Evolutionary conservation across 2,888 invertebrate genomes (phyloP).

Genomic region (Polyommatus icarus): DNA sequence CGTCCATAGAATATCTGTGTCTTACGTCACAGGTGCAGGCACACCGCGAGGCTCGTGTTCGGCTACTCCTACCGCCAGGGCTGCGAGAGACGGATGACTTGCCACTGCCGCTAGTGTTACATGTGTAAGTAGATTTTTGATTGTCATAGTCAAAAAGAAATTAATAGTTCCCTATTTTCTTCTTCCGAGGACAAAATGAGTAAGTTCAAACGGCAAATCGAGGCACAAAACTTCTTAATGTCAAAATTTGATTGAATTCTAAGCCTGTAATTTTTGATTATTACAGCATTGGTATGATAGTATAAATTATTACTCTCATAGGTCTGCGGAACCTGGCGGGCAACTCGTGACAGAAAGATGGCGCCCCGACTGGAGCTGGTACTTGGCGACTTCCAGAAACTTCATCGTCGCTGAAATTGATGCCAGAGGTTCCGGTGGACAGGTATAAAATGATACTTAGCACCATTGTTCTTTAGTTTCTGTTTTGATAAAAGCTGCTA

Average conservation of each 20-base stretch:
- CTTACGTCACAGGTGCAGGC: slow-evolving; percentile 69
- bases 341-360: slow-evolving; percentile 92
- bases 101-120: slow-evolving; percentile 88
- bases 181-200: no score
- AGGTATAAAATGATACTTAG: no score
- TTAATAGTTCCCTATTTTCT: no score
- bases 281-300: no score
- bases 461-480: no score
- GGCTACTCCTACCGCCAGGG: slow-evolving; percentile 90
- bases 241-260: no score
- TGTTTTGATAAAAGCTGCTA: no score
- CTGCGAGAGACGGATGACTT: slow-evolving; percentile 91
- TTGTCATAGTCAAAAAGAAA: not conserved
- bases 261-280: no score
- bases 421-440: slow-evolving; percentile 91
- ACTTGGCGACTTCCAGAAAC: slow-evolving; percentile 89
- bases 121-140: slow-evolving; percentile 84
- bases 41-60: slow-evolving; percentile 79
- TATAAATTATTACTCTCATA: slow-evolving; percentile 40
- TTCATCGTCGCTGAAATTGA: slow-evolving; percentile 94
- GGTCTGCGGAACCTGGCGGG: slow-evolving; percentile 84
- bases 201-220: no score
- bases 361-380: slow-evolving; percentile 91
- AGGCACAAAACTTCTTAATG: no score
- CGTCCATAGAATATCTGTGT: no score